Evolutionary conservation across 2,888 invertebrate genomes (phyloP).

Genomic region (Ariolimax columbianus): DNA sequence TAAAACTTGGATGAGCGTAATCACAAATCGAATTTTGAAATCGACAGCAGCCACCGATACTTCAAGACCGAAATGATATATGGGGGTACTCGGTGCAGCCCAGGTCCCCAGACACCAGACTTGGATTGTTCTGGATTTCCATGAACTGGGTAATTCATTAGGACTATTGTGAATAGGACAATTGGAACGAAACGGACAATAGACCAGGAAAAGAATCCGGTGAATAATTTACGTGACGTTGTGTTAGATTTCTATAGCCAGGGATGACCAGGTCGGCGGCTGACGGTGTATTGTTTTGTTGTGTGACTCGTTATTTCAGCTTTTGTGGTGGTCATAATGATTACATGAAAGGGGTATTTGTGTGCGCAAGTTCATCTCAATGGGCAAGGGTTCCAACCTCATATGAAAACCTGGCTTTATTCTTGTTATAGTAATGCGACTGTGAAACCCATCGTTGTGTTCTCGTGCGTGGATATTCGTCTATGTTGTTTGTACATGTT

Average conservation of each 20-base stretch:
- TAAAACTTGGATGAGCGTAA: not conserved
- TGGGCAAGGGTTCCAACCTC: not conserved
- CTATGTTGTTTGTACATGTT: no score
- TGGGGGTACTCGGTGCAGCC: slow-evolving; percentile 26
- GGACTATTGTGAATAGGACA: slow-evolving; percentile 5
- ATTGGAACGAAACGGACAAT: not conserved
- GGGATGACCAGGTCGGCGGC: no score
- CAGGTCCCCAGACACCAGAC: not conserved
- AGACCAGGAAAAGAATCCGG: not conserved
- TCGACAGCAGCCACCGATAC: not conserved
- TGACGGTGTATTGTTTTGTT: not conserved
- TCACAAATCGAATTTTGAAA: not conserved
- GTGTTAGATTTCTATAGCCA: slow-evolving; percentile 17
- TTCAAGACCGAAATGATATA: not conserved
- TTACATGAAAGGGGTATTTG: slow-evolving; percentile 1
- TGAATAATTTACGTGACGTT: slow-evolving; percentile 29
- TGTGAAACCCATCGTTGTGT: no score
- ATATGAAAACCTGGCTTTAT: no score
- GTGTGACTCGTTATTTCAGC: not conserved
- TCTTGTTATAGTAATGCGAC: no score
- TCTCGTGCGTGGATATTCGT: no score
- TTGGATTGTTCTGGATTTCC: not conserved
- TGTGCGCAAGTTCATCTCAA: not conserved
- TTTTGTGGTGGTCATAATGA: slow-evolving; percentile 5
- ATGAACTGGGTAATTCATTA: slow-evolving; percentile 35